Evolutionary conservation across 2,888 invertebrate genomes (phyloP).

Genomic region (Colletes collaris): DNA sequence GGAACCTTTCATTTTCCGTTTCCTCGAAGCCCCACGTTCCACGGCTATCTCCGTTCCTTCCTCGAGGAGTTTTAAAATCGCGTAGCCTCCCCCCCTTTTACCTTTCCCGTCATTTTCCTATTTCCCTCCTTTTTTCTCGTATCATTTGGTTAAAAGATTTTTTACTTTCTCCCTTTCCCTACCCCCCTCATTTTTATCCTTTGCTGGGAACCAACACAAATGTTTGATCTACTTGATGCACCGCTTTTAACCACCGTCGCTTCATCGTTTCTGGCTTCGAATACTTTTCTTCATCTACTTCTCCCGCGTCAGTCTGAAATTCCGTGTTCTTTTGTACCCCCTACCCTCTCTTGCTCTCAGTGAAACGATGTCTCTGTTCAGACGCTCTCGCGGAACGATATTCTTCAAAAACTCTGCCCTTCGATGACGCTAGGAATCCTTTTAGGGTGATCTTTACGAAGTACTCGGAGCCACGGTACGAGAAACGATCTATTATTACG

Average conservation of each 20-base stretch:
- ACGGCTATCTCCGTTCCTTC: constrained; percentile 27
- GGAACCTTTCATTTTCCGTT: constrained; percentile 67
- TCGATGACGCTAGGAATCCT: not conserved
- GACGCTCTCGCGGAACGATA: not conserved
- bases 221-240: constrained; percentile 68
- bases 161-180: not conserved
- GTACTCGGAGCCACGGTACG: too few species aligned
- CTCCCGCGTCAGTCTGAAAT: constrained; percentile 10
- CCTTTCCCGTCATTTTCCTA: not conserved
- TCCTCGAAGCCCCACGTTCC: constrained; percentile 43
- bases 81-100: not conserved
- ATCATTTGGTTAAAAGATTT: constrained; percentile 65
- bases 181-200: not conserved
- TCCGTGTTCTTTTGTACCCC: constrained; percentile 17
- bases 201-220: constrained; percentile 45
- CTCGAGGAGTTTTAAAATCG: constrained; percentile 55
- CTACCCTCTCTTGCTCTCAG: not conserved
- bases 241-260: constrained; percentile 41
- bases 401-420: not conserved
- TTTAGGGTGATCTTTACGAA: too few species aligned
- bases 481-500: too few species aligned
- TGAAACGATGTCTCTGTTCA: not conserved
- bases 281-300: constrained; percentile 36
- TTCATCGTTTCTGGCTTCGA: constrained; percentile 55
- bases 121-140: constrained; percentile 18